These are phyloP conservation scores for Heliocidaris tuberculata DNA, from an alignment of 35 echinoderm and acorn worm species.

Conservation along the genomic window DNA sequence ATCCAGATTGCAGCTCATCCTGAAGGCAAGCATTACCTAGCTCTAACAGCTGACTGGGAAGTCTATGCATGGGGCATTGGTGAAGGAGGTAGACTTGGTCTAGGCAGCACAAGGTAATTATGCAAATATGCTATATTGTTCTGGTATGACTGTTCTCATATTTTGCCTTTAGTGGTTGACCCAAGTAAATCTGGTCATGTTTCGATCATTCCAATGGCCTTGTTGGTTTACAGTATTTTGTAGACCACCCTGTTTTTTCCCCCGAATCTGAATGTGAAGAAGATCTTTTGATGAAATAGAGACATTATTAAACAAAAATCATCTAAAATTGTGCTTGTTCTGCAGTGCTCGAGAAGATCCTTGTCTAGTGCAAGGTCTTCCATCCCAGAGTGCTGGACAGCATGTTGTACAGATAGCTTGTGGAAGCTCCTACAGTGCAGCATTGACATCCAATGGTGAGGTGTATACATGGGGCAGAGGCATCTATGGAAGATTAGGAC, in stretches of 20 bases:
- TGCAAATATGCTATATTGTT: not conserved
- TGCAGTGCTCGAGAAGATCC: constrained; percentile 74
- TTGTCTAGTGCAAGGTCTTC: constrained; percentile 54
- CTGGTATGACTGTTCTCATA: not conserved
- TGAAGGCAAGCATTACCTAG: constrained; percentile 90
- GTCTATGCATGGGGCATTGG: constrained; percentile 95
- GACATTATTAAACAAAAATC: no score
- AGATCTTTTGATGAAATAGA: no score
- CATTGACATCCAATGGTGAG: constrained; percentile 69
- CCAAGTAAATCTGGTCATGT: no score
- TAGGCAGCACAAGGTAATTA: constrained; percentile 62
- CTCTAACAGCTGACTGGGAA: constrained; percentile 76
- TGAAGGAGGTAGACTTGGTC: constrained; percentile 70
- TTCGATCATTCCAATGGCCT: no score
- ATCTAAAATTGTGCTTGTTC: no score
- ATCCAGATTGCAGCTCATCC: constrained; percentile 83
- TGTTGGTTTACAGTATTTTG: no score
- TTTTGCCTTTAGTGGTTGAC: no score
- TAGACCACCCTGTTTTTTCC: no score
- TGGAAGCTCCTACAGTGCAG: constrained; percentile 86
- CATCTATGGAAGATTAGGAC: constrained; percentile 82
- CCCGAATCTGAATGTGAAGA: no score
- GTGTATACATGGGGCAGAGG: constrained; percentile 94
- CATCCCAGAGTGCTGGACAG: constrained; percentile 54
- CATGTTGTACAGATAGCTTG: constrained; percentile 69